A percentile compares a stretch with the other conserved stretches of the same genome.
Conservation (phyloP, 2,113 vertebrate species). For the Prolemur simus region DNA sequence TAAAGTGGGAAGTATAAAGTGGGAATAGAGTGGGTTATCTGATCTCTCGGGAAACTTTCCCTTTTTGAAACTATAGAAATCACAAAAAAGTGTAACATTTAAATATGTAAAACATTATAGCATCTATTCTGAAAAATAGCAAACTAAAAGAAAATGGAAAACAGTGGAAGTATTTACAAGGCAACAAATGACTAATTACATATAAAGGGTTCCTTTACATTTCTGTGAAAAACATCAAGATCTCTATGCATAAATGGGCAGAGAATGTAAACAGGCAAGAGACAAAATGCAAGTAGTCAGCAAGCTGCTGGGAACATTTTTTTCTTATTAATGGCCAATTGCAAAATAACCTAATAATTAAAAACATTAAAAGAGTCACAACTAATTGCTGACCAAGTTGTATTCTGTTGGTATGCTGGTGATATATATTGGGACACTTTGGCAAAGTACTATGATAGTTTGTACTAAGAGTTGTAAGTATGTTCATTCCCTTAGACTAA, state of each 20-base stretch:
- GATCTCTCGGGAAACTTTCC: background rate
- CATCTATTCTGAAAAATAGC: slow-evolving; percentile 6
- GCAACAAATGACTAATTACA: background rate
- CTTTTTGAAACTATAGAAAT: background rate
- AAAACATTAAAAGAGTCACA: background rate
- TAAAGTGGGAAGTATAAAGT: background rate
- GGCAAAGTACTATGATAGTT: background rate
- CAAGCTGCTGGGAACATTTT: background rate
- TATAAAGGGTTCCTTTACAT: background rate
- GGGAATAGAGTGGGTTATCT: background rate
- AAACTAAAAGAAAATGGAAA: background rate
- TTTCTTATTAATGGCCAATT: background rate
- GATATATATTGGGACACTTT: background rate
- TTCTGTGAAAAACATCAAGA: background rate
- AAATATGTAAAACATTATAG: background rate
- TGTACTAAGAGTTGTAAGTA: background rate
- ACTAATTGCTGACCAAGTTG: background rate
- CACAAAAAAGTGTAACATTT: background rate
- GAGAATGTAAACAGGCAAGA: background rate
- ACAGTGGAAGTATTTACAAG: background rate
- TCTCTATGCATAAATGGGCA: background rate
- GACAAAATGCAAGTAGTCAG: background rate
- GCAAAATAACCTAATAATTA: background rate
- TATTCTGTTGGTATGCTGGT: background rate
- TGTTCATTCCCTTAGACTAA: slow-evolving; percentile 14